These are phyloP conservation scores for Lithophane semibrunnea DNA, from an alignment of 2,888 invertebrate genomes.

Conservation along the genomic window DNA sequence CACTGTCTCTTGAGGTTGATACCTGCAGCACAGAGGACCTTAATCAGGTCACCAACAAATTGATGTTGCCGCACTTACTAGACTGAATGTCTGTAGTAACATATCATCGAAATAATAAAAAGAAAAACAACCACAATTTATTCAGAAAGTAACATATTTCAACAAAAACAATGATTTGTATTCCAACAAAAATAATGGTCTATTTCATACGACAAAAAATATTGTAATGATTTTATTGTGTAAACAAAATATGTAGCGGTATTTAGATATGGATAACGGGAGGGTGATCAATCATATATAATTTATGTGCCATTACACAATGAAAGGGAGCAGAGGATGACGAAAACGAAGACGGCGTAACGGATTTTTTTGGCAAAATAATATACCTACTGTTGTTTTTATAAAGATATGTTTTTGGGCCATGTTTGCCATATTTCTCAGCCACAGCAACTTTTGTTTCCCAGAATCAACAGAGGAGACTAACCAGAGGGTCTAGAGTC, in stretches of 20 bases:
- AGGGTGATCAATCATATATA: slow-evolving; percentile 65
- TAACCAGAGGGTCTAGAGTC: not conserved
- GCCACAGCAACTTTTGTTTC: not conserved
- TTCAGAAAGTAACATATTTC: slow-evolving; percentile 33
- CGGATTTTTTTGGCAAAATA: slow-evolving; percentile 44
- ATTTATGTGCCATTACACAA: slow-evolving; percentile 66
- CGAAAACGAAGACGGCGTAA: slow-evolving; percentile 47
- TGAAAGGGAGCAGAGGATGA: slow-evolving; percentile 56
- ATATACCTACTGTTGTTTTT: slow-evolving; percentile 1
- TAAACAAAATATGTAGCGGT: slow-evolving; percentile 59
- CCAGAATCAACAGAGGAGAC: not conserved
- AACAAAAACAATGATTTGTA: slow-evolving; percentile 52
- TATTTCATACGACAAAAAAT: slow-evolving; percentile 55
- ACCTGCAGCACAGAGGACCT: not conserved
- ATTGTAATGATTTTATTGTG: slow-evolving; percentile 57
- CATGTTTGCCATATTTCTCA: not conserved
- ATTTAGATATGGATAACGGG: slow-evolving; percentile 58
- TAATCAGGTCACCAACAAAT: not conserved
- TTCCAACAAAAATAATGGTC: slow-evolving; percentile 52
- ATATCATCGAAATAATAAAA: not conserved
- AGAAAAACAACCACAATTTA: slow-evolving; percentile 4
- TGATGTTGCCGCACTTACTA: not conserved
- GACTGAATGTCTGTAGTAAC: not conserved
- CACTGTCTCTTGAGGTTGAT: not conserved
- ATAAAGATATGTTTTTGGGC: slow-evolving; percentile 5